phyloP scores from a whole-genome alignment of 2,888 invertebrate species.

The Herminia tarsipennalis region DNA sequence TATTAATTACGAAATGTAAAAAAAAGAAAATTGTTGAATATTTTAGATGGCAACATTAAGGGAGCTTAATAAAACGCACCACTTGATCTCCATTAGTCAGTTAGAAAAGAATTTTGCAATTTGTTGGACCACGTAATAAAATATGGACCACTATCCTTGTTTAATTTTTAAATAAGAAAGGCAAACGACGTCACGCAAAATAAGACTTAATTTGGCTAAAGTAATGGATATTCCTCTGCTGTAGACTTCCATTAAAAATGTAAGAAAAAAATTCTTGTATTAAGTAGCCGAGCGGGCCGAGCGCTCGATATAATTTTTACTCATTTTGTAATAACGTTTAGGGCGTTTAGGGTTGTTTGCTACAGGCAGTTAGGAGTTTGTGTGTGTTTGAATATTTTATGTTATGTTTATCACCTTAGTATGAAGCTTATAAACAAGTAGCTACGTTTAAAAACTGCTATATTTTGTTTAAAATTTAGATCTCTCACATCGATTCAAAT shows the following conservation, averaged over 20 bases:
- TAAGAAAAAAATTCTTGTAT: slow-evolving; percentile 53
- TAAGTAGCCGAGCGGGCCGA: slow-evolving; percentile 41
- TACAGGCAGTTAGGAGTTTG: slow-evolving; percentile 6
- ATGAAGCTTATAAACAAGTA: too few relatives aligned
- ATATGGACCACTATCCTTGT: slow-evolving; percentile 51
- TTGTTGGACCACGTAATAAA: slow-evolving; percentile 58
- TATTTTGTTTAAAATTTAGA: too few relatives aligned
- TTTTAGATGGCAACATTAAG: slow-evolving; percentile 26
- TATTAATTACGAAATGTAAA: slow-evolving; percentile 26
- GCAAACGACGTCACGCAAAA: slow-evolving; percentile 74
- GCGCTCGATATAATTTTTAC: slow-evolving; percentile 47
- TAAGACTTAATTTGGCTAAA: slow-evolving; percentile 73
- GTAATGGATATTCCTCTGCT: slow-evolving; percentile 66
- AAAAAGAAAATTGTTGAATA: slow-evolving; percentile 28
- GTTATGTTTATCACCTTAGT: too few relatives aligned
- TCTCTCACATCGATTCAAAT: too few relatives aligned
- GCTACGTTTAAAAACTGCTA: too few relatives aligned
- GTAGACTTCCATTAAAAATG: slow-evolving; percentile 57
- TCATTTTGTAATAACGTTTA: slow-evolving; percentile 40
- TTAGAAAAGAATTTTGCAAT: slow-evolving; percentile 52
- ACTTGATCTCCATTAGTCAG: slow-evolving; percentile 38
- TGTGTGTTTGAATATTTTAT: slow-evolving; percentile 3
- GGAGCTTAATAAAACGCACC: slow-evolving; percentile 25
- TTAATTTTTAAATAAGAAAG: slow-evolving; percentile 68
- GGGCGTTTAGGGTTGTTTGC: slow-evolving; percentile 20